A percentile compares a stretch with the other conserved stretches of the same genome.
phyloP scores from a whole-genome alignment of 2,888 invertebrate genomes.

The Thymelicus sylvestris region DNA sequence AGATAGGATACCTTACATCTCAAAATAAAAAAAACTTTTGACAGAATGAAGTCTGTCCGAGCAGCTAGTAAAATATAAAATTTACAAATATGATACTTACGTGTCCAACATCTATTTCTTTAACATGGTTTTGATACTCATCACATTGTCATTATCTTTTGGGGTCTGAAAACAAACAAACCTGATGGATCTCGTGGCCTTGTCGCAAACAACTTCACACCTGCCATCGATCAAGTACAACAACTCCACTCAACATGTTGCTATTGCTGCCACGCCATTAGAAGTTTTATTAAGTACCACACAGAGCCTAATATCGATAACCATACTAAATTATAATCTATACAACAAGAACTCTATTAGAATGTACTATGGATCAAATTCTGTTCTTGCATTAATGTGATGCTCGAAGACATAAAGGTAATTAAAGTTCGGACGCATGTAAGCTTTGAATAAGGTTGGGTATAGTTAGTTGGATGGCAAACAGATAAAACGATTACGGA shows the following conservation, averaged over 20 bases:
- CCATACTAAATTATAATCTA: background rate
- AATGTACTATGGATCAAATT: constrained; percentile 2
- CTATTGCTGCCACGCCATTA: background rate
- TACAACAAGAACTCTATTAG: background rate
- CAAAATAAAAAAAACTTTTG: no score
- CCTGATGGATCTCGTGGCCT: background rate
- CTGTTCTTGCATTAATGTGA: constrained; percentile 3
- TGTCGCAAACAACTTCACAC: constrained; percentile 17
- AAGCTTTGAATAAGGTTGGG: constrained; percentile 19
- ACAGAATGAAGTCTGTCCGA: no score
- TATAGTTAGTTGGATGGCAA: constrained; percentile 26
- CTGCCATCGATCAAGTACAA: constrained; percentile 16
- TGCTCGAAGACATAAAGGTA: constrained; percentile 20
- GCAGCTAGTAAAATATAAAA: no score
- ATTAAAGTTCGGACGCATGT: constrained; percentile 31
- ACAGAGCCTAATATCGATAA: background rate
- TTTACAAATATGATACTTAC: no score
- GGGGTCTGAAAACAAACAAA: background rate
- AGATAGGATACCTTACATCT: no score
- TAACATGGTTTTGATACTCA: background rate
- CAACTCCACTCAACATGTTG: background rate
- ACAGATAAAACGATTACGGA: constrained; percentile 32
- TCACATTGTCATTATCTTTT: background rate
- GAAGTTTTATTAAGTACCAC: background rate
- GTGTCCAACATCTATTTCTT: background rate